phyloP scores from a whole-genome alignment of 1,140 invertebrate genomes.

The Pteromalus puparum region DNA sequence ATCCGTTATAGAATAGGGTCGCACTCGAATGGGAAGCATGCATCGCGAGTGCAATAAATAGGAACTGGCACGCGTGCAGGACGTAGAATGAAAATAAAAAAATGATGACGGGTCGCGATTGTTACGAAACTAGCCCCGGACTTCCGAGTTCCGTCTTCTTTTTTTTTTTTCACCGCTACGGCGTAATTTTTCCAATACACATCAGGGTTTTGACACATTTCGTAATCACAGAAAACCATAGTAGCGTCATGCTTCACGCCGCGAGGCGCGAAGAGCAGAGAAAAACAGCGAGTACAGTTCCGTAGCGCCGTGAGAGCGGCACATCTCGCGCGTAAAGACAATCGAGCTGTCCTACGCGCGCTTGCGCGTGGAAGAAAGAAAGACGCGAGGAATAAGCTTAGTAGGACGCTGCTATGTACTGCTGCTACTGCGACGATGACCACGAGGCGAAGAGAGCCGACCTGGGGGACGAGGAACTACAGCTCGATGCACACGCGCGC shows the following conservation, averaged over 20 bases:
- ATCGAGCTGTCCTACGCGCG: conserved; percentile 20
- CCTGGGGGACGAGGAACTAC: conserved; percentile 74
- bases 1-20: not conserved
- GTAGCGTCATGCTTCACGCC: not conserved
- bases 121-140: conserved; percentile 33
- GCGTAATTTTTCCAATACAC: not conserved
- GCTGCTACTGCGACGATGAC: conserved; percentile 56
- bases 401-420: conserved; percentile 63
- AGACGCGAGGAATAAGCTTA: conserved; percentile 65
- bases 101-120: conserved; percentile 31
- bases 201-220: not conserved
- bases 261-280: not conserved
- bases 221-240: not conserved
- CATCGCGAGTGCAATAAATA: conserved; percentile 19
- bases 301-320: not conserved
- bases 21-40: conserved; percentile 19
- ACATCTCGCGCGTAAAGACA: conserved; percentile 50
- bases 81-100: not conserved
- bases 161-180: not conserved
- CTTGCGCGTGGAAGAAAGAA: not conserved
- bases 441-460: conserved; percentile 69
- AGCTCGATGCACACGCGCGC: conserved; percentile 74
- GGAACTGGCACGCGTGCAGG: conserved; percentile 1
- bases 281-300: conserved; percentile 11
- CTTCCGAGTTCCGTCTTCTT: conserved; percentile 31